phyloP scores from a whole-genome alignment of 2,888 invertebrate species.

The Ophion obscuratus region DNA sequence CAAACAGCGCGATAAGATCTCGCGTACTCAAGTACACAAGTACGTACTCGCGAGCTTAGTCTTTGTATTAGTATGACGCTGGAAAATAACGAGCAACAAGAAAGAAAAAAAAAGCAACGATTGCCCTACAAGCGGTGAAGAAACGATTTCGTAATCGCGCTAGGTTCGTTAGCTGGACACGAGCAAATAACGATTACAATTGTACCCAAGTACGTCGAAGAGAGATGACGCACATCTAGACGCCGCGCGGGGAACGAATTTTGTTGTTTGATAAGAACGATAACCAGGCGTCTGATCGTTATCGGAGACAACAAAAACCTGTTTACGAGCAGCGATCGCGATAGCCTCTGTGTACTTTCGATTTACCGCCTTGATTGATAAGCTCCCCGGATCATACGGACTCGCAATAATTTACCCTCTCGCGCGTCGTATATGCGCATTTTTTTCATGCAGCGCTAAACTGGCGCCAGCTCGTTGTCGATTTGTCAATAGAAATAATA shows the following conservation, averaged over 20 bases:
- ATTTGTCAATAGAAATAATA: conserved; percentile 16
- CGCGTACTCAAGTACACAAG: neutral
- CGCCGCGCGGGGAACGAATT: conserved; percentile 37
- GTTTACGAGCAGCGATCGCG: conserved; percentile 54
- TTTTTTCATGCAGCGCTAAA: neutral
- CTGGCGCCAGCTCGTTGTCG: neutral
- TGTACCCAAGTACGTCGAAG: conserved; percentile 1
- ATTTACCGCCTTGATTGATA: conserved; percentile 42
- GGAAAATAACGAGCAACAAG: neutral
- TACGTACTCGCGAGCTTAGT: neutral
- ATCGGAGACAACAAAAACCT: conserved; percentile 64
- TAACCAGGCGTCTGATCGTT: conserved; percentile 59
- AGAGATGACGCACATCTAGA: neutral
- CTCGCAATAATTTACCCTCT: conserved; percentile 8
- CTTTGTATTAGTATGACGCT: neutral
- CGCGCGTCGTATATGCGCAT: neutral
- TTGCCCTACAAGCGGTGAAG: neutral
- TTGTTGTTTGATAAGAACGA: conserved; percentile 66
- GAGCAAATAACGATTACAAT: conserved; percentile 44
- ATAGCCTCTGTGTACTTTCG: conserved; percentile 17
- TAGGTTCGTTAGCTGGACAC: conserved; percentile 15
- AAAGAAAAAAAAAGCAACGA: neutral
- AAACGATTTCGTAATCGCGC: conserved; percentile 19
- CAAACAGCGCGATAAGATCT: neutral
- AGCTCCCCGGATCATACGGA: neutral